Percentiles rank a stretch among this genome's conserved stretches.
phyloP scores from a whole-genome alignment of 2,888 invertebrate species.

The Pseudococcus jackbeardsleyi region DNA sequence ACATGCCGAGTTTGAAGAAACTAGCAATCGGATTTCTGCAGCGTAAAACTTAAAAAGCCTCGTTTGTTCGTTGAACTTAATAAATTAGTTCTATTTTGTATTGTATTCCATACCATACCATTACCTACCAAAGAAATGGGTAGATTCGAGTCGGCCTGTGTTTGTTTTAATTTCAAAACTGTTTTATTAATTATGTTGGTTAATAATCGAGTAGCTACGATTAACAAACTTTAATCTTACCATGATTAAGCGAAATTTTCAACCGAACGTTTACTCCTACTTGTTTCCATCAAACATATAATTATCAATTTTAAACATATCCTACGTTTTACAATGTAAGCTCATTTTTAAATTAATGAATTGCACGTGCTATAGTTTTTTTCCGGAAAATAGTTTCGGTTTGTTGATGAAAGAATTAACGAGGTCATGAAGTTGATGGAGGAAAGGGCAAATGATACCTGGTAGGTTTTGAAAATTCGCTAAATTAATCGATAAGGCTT shows the following conservation, averaged over 20 bases:
- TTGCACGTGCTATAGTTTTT: background rate
- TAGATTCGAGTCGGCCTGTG: background rate
- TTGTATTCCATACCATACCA: background rate
- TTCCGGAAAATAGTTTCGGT: background rate
- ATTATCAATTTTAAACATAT: constrained; percentile 9
- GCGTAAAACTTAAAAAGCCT: background rate
- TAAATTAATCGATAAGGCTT: no score
- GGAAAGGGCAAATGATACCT: background rate
- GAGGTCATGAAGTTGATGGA: background rate
- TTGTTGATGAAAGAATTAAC: background rate
- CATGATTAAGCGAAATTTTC: background rate
- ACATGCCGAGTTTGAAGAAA: background rate
- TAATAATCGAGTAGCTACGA: background rate
- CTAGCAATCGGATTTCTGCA: constrained; percentile 10
- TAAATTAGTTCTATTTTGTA: background rate
- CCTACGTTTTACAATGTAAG: background rate
- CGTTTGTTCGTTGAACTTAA: background rate
- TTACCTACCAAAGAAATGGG: background rate
- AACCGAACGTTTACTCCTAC: background rate
- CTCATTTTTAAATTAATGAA: constrained; percentile 13
- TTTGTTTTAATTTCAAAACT: background rate
- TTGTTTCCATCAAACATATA: constrained; percentile 3
- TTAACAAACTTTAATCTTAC: constrained; percentile 26
- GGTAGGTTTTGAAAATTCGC: background rate
- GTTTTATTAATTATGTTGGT: background rate